Evolutionary conservation across 2,888 invertebrate genomes (phyloP).

Genomic region (Lycocerus yunnanus): DNA sequence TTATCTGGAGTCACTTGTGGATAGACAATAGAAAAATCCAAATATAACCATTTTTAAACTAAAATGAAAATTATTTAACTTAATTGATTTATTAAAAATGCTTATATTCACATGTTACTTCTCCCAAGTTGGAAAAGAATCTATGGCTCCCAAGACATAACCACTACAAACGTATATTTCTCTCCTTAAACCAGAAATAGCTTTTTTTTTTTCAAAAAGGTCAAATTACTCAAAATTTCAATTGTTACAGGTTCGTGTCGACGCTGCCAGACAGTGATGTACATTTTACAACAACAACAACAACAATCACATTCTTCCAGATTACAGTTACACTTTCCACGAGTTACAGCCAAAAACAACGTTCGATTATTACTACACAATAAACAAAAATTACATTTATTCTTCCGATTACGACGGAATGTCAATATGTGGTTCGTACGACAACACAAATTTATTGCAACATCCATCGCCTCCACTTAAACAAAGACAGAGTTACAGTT

Average conservation of each 20-base stretch:
- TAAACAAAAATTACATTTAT: slow-evolving; percentile 46
- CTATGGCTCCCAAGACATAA: no score
- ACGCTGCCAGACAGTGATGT: slow-evolving; percentile 16
- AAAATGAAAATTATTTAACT: no score
- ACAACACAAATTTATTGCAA: slow-evolving; percentile 34
- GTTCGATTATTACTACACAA: slow-evolving; percentile 55
- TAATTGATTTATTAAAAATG: no score
- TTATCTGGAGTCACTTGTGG: no score
- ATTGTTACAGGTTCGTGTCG: slow-evolving; percentile 12
- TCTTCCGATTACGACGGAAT: slow-evolving; percentile 34
- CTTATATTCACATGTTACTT: no score
- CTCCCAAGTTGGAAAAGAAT: no score
- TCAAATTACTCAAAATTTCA: neutral
- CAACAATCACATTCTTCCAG: slow-evolving; percentile 44
- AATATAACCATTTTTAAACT: no score
- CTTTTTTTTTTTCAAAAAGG: no score
- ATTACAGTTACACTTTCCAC: slow-evolving; percentile 48
- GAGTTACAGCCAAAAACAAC: slow-evolving; percentile 56
- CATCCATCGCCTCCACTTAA: slow-evolving; percentile 40
- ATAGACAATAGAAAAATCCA: no score
- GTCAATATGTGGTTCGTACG: slow-evolving; percentile 38
- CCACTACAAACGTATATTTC: no score
- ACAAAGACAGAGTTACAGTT: slow-evolving; percentile 55
- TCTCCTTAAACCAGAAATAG: no score
- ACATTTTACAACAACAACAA: slow-evolving; percentile 38